These are phyloP conservation scores for Planococcus citri DNA, from an alignment of 1,140 invertebrate species.

Conservation along the genomic window DNA sequence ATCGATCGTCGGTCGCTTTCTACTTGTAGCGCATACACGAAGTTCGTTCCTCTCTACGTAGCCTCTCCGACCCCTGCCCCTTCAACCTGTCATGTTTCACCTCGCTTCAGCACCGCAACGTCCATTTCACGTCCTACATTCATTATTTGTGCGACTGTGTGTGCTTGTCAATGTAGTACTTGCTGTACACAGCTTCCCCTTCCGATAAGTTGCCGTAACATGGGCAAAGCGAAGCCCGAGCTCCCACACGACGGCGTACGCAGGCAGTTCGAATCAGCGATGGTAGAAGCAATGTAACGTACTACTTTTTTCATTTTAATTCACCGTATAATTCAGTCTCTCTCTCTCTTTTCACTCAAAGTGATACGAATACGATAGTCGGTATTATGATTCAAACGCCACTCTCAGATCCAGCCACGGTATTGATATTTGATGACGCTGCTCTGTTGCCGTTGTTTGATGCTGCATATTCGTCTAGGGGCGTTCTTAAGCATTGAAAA, in stretches of 20 bases:
- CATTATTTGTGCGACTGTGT: too few species aligned
- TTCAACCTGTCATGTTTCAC: not conserved
- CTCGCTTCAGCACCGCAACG: not conserved
- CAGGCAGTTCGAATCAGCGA: not conserved
- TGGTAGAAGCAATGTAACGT: conserved; percentile 5
- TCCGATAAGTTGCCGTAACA: not conserved
- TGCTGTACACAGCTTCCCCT: not conserved
- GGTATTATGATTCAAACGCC: not conserved
- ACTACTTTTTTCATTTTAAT: not conserved
- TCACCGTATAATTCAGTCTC: not conserved
- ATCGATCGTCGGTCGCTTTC: not conserved
- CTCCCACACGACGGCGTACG: conserved; percentile 4
- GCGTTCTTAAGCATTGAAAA: not conserved
- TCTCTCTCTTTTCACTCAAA: not conserved
- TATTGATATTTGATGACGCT: not conserved
- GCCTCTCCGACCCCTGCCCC: not conserved
- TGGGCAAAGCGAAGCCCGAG: not conserved
- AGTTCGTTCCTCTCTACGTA: conserved; percentile 5
- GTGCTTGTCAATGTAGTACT: too few species aligned
- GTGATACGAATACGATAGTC: too few species aligned
- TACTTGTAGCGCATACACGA: not conserved
- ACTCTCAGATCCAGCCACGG: not conserved
- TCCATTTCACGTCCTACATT: not conserved
- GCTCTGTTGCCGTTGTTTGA: not conserved
- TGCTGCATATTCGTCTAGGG: not conserved